Evolutionary conservation across 2,797 vertebrate species (phyloP), one percentile per base, ranked within the genome.

Genomic region (Brachyrhaphis roseni): DNA sequence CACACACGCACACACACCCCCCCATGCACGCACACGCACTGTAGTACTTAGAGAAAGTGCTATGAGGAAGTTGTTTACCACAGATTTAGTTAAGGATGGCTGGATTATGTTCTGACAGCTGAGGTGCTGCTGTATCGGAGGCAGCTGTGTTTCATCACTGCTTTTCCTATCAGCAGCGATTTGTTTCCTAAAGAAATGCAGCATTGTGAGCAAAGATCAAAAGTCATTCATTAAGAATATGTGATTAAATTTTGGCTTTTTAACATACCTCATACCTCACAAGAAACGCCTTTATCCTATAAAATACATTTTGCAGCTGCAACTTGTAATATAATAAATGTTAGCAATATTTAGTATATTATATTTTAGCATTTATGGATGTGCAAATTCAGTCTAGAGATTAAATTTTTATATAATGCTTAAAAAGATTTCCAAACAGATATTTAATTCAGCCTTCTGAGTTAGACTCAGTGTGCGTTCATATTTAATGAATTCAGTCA

Each of bases 51-150:
- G 84, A 78, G 88, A 85, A 90, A 89, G 91, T 90, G 90, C 91
- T 88, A 86, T 75, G 79, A 74, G n/a, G 81, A 76, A 55, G 55
- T 82, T 89, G 91, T 93, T 93, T 90, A 90, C 85, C 77, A 76
- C 79, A 84, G 90, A 85, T 89, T 90, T 84, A 82, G 62, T 79
- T 73, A 91, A 91, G 77, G 85, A 89, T 80, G 83, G 77, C 64
- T 77, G 87, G 87, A 93, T 88, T 87, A 85, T 13, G 47, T 74
- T 86, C 79, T 86, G 88, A 89, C 82, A 82, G 77, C 55, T 20
- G 13, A 82, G 81, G 88, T 80, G 86, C 71, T 74, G 86, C 64
- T n/a, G 84, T 64, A 85, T 81, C 80, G 72, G 78, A 85, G 72
- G 77, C 87, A 89, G 84, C 84, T 89, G 87, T 59, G 80, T 68